A percentile compares a stretch with the other conserved stretches of the same genome.
Conservation (phyloP, 2,888 invertebrate genomes). For the Drosophila affinis region DNA sequence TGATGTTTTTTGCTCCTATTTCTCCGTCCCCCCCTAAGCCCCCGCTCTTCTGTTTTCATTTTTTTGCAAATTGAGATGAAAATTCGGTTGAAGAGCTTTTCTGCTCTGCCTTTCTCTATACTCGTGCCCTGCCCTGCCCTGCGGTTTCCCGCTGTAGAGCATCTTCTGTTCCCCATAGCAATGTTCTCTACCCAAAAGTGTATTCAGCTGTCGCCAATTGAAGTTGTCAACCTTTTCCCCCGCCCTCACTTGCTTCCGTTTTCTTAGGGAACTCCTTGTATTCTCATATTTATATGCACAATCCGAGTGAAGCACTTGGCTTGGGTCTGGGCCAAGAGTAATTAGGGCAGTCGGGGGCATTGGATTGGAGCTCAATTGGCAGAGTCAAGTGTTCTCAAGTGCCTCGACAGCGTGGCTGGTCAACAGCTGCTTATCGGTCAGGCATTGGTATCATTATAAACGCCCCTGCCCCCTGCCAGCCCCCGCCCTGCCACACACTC, state of each 20-base stretch:
- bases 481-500: background rate
- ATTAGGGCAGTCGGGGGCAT: conserved; percentile 42
- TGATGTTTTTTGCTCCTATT: conserved; percentile 55
- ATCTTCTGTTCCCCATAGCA: background rate
- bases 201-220: conserved; percentile 23
- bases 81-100: background rate
- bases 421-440: conserved; percentile 37
- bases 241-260: background rate
- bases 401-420: conserved; percentile 34
- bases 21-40: background rate
- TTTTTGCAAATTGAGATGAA: background rate
- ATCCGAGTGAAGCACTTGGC: conserved; percentile 44
- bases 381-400: conserved; percentile 41
- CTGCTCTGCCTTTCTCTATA: background rate
- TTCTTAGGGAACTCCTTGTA: background rate
- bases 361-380: conserved; percentile 34
- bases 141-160: conserved; percentile 6
- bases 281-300: conserved; percentile 17
- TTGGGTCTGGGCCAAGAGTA: conserved; percentile 41
- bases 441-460: conserved; percentile 12
- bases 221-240: conserved; percentile 22
- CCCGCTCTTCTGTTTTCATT: background rate
- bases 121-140: conserved; percentile 8
- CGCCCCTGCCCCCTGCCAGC: background rate
- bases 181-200: conserved; percentile 1